Evolutionary conservation across 2,888 invertebrate species (phyloP).

Genomic region (Scaeva pyrastri): DNA sequence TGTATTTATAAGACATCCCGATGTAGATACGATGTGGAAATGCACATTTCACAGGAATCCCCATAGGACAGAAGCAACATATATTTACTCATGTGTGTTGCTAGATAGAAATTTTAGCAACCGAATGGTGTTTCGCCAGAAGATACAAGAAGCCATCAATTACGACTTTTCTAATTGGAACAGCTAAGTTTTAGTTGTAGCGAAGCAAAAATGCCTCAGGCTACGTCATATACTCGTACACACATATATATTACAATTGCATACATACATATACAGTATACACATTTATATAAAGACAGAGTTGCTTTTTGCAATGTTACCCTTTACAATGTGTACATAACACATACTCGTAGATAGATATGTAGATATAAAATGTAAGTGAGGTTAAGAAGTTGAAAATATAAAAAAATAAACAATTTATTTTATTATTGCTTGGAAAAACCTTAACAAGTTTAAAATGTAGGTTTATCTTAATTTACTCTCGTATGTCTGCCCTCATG

Average conservation of each 20-base stretch:
- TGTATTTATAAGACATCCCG: not conserved
- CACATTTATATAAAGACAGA: too few species aligned
- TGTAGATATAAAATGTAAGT: not conserved
- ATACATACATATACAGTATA: too few species aligned
- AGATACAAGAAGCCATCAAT: conserved; percentile 33
- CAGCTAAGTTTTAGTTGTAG: conserved; percentile 24
- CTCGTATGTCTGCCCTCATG: too few species aligned
- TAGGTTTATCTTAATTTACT: too few species aligned
- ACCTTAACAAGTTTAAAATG: too few species aligned
- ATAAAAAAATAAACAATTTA: not conserved
- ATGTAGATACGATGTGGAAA: not conserved
- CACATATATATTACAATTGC: too few species aligned
- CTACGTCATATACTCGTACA: too few species aligned
- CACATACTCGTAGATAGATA: too few species aligned
- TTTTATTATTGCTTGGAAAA: not conserved
- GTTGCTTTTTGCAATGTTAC: not conserved
- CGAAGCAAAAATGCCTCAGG: conserved; percentile 9
- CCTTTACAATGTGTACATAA: too few species aligned
- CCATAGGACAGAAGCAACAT: conserved; percentile 19
- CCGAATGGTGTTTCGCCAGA: conserved; percentile 25
- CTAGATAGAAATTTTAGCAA: conserved; percentile 11
- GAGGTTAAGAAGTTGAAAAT: not conserved
- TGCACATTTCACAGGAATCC: conserved; percentile 19
- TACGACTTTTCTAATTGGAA: conserved; percentile 37
- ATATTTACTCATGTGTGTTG: conserved; percentile 31